Percentiles rank a stretch among this genome's conserved stretches.
Evolutionary conservation across 1,140 invertebrate species (phyloP).

Genomic region (Oscheius sp.): DNA sequence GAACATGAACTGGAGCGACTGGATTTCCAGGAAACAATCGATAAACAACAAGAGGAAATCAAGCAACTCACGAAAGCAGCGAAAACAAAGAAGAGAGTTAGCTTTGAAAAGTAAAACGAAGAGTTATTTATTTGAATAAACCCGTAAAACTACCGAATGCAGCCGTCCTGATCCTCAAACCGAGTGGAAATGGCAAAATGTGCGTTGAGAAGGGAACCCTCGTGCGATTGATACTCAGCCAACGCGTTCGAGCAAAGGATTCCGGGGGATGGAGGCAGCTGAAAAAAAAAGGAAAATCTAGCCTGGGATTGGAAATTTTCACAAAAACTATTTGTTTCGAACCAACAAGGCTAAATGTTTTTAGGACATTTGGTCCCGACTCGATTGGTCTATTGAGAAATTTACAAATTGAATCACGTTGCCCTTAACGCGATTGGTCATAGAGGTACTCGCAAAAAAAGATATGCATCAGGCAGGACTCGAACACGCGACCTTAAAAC

Average conservation of each 20-base stretch:
- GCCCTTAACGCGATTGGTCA: too few relatives aligned
- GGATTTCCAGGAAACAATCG: background rate
- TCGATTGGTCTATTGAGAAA: background rate
- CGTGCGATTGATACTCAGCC: background rate
- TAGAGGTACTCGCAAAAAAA: too few relatives aligned
- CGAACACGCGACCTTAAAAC: too few relatives aligned
- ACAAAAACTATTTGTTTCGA: background rate
- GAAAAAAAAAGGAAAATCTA: background rate
- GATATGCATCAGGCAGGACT: too few relatives aligned
- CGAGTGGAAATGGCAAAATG: background rate
- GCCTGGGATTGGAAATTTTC: background rate
- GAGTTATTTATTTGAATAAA: too few relatives aligned
- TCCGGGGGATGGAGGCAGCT: background rate
- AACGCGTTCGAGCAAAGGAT: background rate
- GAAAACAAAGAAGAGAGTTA: too few relatives aligned
- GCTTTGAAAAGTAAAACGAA: too few relatives aligned
- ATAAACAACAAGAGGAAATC: background rate
- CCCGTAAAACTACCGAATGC: background rate
- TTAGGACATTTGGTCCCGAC: background rate
- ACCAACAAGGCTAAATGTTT: background rate
- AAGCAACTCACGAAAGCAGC: background rate
- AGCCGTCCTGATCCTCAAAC: background rate
- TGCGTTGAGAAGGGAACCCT: background rate
- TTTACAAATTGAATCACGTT: too few relatives aligned
- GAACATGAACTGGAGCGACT: background rate